Percentiles rank a stretch among this genome's conserved stretches.
These are phyloP conservation scores for Oriolus oriolus DNA, from an alignment of 2,113 vertebrate species.

Conservation along the genomic window DNA sequence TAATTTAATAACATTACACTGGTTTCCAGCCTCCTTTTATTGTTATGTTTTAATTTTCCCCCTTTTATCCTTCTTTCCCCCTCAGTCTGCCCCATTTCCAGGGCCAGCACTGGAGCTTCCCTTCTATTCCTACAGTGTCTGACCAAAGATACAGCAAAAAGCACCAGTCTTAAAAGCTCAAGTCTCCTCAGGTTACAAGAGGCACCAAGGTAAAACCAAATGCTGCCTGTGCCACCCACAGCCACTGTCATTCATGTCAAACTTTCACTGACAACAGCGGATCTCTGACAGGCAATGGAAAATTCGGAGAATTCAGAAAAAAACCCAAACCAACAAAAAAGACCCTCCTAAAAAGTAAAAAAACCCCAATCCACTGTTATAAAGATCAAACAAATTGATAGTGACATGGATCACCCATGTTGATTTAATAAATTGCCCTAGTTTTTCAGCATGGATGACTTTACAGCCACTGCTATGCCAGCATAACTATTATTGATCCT, in stretches of 20 bases:
- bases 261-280: slow-evolving; percentile 23
- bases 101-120: background rate
- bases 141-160: background rate
- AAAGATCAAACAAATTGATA: background rate
- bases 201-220: background rate
- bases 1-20: background rate
- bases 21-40: background rate
- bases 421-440: background rate
- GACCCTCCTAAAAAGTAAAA: background rate
- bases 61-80: background rate
- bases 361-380: background rate
- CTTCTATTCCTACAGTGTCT: background rate
- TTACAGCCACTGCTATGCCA: background rate
- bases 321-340: background rate
- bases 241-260: background rate
- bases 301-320: background rate
- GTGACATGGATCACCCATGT: background rate
- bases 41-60: background rate
- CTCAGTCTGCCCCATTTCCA: background rate
- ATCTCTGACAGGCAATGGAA: background rate
- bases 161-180: background rate
- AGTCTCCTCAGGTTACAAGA: background rate
- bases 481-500: background rate
- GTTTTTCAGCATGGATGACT: slow-evolving; percentile 22
- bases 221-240: background rate